phyloP scores from a whole-genome alignment of 2,888 invertebrate genomes.

The Azorinus chamasolen region DNA sequence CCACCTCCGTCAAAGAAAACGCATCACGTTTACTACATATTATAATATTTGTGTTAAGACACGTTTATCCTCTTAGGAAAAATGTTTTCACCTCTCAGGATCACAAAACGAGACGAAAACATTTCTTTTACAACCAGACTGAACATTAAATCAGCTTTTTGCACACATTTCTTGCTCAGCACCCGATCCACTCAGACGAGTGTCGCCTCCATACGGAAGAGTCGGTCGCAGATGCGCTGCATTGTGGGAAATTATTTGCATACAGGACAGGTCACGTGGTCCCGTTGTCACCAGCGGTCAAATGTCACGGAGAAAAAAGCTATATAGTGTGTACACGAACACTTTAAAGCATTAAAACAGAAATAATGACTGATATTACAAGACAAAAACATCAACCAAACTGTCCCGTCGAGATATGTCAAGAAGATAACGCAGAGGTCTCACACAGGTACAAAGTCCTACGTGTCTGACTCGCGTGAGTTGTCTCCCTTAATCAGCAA shows the following conservation, averaged over 20 bases:
- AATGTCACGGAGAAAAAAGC: conserved; percentile 36
- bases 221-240: neutral
- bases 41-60: conserved; percentile 1
- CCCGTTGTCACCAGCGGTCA: conserved; percentile 33
- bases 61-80: conserved; percentile 4
- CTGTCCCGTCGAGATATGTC: no score
- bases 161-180: conserved; percentile 18
- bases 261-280: conserved; percentile 21
- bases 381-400: neutral
- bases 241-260: no score
- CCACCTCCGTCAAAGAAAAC: neutral
- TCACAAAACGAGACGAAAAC: neutral
- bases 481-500: no score
- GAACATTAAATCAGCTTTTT: conserved; percentile 5
- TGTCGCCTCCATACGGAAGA: conserved; percentile 42
- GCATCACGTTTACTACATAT: neutral
- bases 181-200: conserved; percentile 52
- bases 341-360: conserved; percentile 40
- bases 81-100: conserved; percentile 2
- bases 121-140: conserved; percentile 1
- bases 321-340: conserved; percentile 35
- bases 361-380: conserved; percentile 14
- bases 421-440: no score
- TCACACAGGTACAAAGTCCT: no score
- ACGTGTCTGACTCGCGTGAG: no score